Percentiles rank a stretch among this genome's conserved stretches.
These are phyloP conservation scores for Salarias fasciatus DNA, from an alignment of 2,797 vertebrate genomes.

Conservation along the genomic window DNA sequence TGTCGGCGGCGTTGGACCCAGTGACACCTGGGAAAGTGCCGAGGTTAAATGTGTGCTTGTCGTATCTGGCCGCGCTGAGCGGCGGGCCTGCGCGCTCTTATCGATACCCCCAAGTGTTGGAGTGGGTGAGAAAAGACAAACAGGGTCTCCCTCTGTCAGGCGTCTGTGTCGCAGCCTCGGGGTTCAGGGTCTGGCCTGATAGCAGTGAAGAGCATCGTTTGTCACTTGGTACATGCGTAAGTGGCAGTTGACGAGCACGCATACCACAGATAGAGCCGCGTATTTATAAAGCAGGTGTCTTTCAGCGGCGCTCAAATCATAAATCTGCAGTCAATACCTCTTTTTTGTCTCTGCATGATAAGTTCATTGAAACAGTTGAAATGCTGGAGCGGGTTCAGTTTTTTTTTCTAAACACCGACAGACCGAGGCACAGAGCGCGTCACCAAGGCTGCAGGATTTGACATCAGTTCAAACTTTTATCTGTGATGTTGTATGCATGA, in stretches of 20 bases:
- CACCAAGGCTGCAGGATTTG: constrained; percentile 19
- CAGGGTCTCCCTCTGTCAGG: constrained; percentile 63
- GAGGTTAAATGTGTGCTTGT: constrained; percentile 39
- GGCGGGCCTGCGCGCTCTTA: constrained; percentile 45
- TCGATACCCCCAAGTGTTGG: constrained; percentile 50
- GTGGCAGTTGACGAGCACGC: constrained; percentile 44
- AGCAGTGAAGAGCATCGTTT: constrained; percentile 45
- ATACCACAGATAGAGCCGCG: constrained; percentile 16
- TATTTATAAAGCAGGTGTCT: not conserved
- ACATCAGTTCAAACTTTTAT: constrained; percentile 29
- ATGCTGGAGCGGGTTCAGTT: constrained; percentile 8
- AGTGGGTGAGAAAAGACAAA: constrained; percentile 73
- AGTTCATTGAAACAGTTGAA: constrained; percentile 23
- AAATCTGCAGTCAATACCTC: too few relatives aligned
- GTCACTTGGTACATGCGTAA: constrained; percentile 39
- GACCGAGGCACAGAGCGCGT: constrained; percentile 12
- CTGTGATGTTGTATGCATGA: constrained; percentile 62
- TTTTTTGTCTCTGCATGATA: constrained; percentile 14
- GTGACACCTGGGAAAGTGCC: constrained; percentile 38
- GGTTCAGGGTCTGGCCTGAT: constrained; percentile 52
- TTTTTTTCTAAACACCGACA: too few relatives aligned
- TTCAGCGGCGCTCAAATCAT: not conserved
- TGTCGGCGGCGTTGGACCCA: not conserved
- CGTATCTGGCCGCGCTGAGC: constrained; percentile 36
- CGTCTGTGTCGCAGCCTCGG: constrained; percentile 62